A percentile compares a stretch with the other conserved stretches of the same genome.
These are phyloP conservation scores for Chaetorhynchus papuensis DNA, from an alignment of 2,113 vertebrate species.

Conservation along the genomic window DNA sequence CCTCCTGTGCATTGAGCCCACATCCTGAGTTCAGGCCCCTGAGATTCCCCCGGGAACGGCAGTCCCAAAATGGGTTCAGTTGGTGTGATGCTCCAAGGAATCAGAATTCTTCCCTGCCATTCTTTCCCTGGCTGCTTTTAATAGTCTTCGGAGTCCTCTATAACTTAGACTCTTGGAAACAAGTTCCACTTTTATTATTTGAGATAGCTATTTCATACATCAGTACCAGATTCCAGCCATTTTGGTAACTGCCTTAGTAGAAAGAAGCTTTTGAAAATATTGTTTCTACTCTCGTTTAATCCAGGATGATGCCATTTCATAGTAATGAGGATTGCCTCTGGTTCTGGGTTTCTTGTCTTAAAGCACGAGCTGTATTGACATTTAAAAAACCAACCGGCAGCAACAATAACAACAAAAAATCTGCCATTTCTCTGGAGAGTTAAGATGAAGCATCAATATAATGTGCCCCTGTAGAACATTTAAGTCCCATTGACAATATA, in stretches of 20 bases:
- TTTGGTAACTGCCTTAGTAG: not conserved
- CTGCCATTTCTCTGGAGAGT: not conserved
- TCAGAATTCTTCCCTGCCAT: accelerated
- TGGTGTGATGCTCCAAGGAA: not conserved
- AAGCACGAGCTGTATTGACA: not conserved
- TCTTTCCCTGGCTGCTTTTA: not conserved
- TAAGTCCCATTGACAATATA: not conserved
- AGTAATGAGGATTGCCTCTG: not conserved
- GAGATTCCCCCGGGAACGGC: not conserved
- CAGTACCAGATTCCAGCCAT: not conserved
- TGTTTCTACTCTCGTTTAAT: not conserved
- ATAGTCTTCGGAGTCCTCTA: not conserved
- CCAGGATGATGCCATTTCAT: not conserved
- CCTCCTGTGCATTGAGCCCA: not conserved
- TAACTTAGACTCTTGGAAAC: not conserved
- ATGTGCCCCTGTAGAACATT: not conserved
- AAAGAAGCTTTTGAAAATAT: not conserved
- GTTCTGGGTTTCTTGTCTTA: not conserved
- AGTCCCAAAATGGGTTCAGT: accelerated
- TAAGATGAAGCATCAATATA: not conserved
- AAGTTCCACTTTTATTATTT: not conserved
- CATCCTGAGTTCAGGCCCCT: not conserved
- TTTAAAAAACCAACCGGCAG: not conserved
- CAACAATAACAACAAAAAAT: not conserved
- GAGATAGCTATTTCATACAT: not conserved